Base-by-base conservation (phyloP, 2,888 invertebrate species). In the Dynastes maya region DNA sequence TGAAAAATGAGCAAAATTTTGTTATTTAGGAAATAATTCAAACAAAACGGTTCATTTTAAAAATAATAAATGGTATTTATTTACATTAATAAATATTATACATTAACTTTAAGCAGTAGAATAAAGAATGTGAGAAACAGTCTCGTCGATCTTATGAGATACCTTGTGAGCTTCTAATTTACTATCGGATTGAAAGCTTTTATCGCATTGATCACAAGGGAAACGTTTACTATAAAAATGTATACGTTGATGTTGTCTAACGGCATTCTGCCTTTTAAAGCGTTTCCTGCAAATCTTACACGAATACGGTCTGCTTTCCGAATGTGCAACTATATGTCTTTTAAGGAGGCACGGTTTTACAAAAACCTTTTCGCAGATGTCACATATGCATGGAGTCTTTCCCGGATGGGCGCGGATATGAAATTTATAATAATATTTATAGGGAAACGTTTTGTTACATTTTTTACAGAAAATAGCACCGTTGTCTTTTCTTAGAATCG, bases 381-480 rank as follows among this genome's bases (percentile, higher is more conserved):
- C 37, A 37, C 37, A 37, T 5, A 37, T 6, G 37, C 3, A 37
- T 37, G 37, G 37, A 13, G 6, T 53, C 8, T 70, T 53, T 51
- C 70, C 55, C 2, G 13, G 53, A 16, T 70, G 70, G 11, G 51
- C 32, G 8, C 45, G 22, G 22, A 22, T 22, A 11, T 70, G 70
- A 29, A 53, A 32, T 55, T 53, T 55, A n/a, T n/a, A 55, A 53
- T 70, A 70, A 55, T 53, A 32, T 4, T 37, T 37, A 70, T 53
- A 70, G 13, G n/a, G 16, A 55, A 70, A 70, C 2, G 70, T 27
- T 55, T 32, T 29, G 13, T 70, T 70, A 32, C 70, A 70, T 13
- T 32, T 13, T 32, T 53, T 29, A 32, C 70, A 70, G 55, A 55
- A 70, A 11, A 70, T 8, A 11, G 6, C 11, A 45, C 45, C 1